phyloP scores from a whole-genome alignment of 2,113 vertebrate species.

The Psilopsiagon aymara region DNA sequence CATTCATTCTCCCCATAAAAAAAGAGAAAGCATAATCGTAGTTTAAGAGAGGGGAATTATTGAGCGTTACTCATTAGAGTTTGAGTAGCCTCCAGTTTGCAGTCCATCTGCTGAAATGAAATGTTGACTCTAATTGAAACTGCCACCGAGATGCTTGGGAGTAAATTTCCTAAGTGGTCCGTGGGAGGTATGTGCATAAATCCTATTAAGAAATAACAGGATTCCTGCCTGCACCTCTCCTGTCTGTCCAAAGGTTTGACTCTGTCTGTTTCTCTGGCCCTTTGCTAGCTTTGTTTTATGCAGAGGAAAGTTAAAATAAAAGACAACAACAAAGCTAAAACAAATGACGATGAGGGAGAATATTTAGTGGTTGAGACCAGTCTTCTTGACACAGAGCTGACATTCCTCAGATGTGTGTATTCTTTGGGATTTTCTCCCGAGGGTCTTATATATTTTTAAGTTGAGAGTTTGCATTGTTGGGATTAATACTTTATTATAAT shows the following conservation, averaged over 20 bases:
- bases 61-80: background rate
- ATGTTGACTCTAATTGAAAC: slow-evolving; percentile 56
- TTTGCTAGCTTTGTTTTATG: slow-evolving; percentile 37
- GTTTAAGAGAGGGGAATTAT: slow-evolving; percentile 43
- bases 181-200: slow-evolving; percentile 36
- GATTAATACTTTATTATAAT: slow-evolving; percentile 66
- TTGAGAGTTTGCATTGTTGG: slow-evolving; percentile 43
- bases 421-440: slow-evolving; percentile 68
- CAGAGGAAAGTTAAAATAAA: slow-evolving; percentile 19
- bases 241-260: background rate
- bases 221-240: slow-evolving; percentile 37
- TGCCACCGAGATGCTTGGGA: slow-evolving; percentile 31
- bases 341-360: slow-evolving; percentile 31
- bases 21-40: slow-evolving; percentile 27
- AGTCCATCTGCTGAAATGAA: slow-evolving; percentile 58
- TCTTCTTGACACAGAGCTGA: slow-evolving; percentile 57
- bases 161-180: slow-evolving; percentile 52
- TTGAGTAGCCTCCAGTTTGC: slow-evolving; percentile 51
- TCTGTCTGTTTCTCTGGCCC: slow-evolving; percentile 37
- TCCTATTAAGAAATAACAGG: slow-evolving; percentile 64
- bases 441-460: slow-evolving; percentile 64
- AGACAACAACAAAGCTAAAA: slow-evolving; percentile 33
- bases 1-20: background rate
- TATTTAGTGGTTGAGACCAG: slow-evolving; percentile 52
- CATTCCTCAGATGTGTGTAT: slow-evolving; percentile 60